These are phyloP conservation scores for Oreochromis spilurus DNA, from an alignment of 2,113 vertebrate species.

Conservation along the genomic window DNA sequence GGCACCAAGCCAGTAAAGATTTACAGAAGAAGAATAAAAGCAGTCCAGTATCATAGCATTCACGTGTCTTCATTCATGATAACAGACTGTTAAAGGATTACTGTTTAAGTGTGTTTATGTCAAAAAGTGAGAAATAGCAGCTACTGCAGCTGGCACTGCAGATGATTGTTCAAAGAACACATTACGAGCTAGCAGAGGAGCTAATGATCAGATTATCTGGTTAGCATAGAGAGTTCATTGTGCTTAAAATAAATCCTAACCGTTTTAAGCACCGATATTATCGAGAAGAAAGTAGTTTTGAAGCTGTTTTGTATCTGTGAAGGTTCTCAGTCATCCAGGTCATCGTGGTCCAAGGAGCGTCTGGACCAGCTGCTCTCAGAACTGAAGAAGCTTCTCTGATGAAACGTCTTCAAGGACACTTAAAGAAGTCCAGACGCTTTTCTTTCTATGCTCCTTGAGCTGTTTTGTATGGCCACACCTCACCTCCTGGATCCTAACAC, in stretches of 20 bases:
- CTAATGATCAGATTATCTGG: neutral
- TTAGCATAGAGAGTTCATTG: neutral
- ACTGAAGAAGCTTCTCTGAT: neutral
- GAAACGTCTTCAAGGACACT: neutral
- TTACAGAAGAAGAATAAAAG: neutral
- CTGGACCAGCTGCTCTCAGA: neutral
- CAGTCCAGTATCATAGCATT: neutral
- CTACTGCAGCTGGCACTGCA: neutral
- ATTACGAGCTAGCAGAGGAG: neutral
- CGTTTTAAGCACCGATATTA: neutral
- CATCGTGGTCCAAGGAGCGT: neutral
- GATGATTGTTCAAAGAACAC: neutral
- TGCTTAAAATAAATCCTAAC: neutral
- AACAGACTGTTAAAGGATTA: neutral
- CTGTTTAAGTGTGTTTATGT: neutral
- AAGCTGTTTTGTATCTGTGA: neutral
- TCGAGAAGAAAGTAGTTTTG: neutral
- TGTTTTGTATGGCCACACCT: neutral
- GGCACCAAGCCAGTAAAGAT: slow-evolving; percentile 7
- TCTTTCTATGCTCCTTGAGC: neutral
- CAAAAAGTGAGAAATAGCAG: neutral
- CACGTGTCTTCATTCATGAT: neutral
- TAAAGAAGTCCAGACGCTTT: neutral
- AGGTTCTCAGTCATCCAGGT: no score
- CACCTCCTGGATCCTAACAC: neutral